These are phyloP conservation scores for Folsomia candida DNA, from an alignment of 2,888 invertebrate species.

Conservation along the genomic window DNA sequence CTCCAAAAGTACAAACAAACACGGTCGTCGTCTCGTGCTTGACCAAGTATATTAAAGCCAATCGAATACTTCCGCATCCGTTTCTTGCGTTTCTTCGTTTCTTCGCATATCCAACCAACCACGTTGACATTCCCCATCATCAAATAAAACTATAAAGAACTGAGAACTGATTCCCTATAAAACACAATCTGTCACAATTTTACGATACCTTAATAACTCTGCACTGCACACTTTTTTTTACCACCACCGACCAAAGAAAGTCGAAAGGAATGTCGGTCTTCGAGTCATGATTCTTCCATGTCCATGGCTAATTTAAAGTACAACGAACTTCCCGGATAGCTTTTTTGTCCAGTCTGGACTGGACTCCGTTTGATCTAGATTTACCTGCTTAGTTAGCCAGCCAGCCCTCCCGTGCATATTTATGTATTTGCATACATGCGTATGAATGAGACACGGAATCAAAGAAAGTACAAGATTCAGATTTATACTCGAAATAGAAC, in stretches of 20 bases:
- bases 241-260: too few relatives aligned
- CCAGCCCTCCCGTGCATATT: too few relatives aligned
- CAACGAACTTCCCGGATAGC: not conserved
- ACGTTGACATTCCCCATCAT: not conserved
- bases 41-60: too few relatives aligned
- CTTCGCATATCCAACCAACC: not conserved
- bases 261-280: not conserved
- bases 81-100: not conserved
- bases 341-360: not conserved
- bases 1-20: too few relatives aligned
- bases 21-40: too few relatives aligned
- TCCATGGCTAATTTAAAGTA: not conserved
- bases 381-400: too few relatives aligned
- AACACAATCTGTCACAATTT: too few relatives aligned
- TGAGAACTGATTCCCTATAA: too few relatives aligned
- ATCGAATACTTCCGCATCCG: slow-evolving; percentile 14
- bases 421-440: too few relatives aligned
- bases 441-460: not conserved
- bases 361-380: not conserved
- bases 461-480: not conserved
- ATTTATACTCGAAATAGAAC: not conserved
- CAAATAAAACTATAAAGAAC: not conserved
- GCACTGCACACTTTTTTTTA: too few relatives aligned
- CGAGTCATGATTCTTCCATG: not conserved
- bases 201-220: too few relatives aligned